Evolutionary conservation across 1,140 invertebrate genomes (phyloP).

Genomic region (Cherax quadricarinatus): DNA sequence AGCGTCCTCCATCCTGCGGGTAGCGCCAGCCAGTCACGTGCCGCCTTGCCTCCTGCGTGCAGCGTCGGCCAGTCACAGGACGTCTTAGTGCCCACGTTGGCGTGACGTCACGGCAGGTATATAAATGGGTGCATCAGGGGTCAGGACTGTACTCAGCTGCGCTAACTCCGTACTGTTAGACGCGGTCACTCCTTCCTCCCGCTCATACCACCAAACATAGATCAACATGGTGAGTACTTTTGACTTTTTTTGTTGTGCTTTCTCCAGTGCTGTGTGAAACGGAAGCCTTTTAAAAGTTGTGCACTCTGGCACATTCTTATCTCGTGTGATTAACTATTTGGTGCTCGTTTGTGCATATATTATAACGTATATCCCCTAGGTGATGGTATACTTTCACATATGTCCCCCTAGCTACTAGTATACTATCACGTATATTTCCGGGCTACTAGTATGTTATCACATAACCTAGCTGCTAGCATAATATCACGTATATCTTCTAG

Average conservation of each 20-base stretch:
- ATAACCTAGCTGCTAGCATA: too few relatives aligned
- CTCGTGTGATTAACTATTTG: too few relatives aligned
- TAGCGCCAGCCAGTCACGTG: too few relatives aligned
- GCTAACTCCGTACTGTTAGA: conserved; percentile 7
- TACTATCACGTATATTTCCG: too few relatives aligned
- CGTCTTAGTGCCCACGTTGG: background rate
- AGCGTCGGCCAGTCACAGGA: background rate
- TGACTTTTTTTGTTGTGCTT: background rate
- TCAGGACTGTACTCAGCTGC: background rate
- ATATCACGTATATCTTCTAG: too few relatives aligned
- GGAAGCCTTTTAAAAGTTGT: too few relatives aligned
- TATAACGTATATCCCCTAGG: background rate
- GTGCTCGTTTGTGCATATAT: too few relatives aligned
- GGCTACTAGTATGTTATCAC: too few relatives aligned
- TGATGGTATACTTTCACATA: background rate
- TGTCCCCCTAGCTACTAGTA: too few relatives aligned
- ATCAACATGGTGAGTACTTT: background rate
- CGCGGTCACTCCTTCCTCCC: background rate
- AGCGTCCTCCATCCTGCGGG: background rate
- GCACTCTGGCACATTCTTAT: too few relatives aligned
- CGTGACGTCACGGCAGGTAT: background rate
- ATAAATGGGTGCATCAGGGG: background rate
- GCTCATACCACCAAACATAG: background rate
- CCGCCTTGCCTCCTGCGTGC: too few relatives aligned
- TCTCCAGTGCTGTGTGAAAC: background rate